Evolutionary conservation across 2,113 vertebrate genomes (phyloP).

Genomic region (Prietella phreatophila): DNA sequence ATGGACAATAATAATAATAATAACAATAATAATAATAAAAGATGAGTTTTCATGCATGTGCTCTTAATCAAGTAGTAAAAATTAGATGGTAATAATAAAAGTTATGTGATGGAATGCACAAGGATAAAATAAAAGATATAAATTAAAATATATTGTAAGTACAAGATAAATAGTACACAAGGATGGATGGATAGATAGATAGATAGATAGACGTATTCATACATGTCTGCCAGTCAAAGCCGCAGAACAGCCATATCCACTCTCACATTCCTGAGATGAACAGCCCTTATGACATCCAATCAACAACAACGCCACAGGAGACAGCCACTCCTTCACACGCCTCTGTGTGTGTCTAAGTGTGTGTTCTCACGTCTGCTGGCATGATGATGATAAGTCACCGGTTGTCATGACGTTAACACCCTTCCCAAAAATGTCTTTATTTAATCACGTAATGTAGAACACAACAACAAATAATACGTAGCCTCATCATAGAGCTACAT

Average conservation of each 20-base stretch:
- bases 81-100: no score
- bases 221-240: neutral
- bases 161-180: no score
- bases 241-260: neutral
- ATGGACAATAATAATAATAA: no score
- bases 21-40: no score
- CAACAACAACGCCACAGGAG: neutral
- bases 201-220: neutral
- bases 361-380: neutral
- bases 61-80: no score
- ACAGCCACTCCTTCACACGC: constrained; percentile 3
- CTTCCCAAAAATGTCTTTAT: neutral
- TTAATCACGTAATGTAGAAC: neutral
- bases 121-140: neutral
- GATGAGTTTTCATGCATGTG: no score
- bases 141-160: no score
- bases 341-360: neutral
- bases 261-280: neutral
- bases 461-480: neutral
- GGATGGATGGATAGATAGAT: neutral
- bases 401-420: neutral
- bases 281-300: neutral
- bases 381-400: neutral
- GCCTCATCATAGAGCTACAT: neutral
- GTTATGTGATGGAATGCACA: no score